Base-by-base conservation (phyloP, 2,797 vertebrate genomes). In the Alosa sapidissima region DNA sequence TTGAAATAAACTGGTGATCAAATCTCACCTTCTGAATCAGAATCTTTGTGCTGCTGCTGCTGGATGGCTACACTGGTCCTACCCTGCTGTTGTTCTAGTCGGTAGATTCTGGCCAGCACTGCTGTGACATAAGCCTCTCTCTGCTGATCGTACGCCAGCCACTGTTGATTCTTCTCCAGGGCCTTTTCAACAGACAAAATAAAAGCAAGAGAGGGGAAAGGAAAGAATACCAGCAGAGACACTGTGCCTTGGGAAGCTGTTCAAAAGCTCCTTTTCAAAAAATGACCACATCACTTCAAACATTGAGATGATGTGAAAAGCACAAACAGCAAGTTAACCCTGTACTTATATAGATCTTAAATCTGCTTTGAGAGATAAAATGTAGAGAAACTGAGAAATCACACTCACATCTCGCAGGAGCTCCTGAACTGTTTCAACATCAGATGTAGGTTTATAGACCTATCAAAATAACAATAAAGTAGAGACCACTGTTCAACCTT, bases 101-200 rank as follows among this genome's bases (percentile, higher is more conserved):
- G 95, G 87, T 91, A 94, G 86, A 97, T 95, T 89, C 94, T 95
- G 89, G 91, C 94, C 92, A 96, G 90, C 87, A 96, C 87, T 58
- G 92, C 94, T 91, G 92, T 95, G 83, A 97, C 94, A 11, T 95
- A 97, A 28, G 89, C 92, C 91, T 98, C 97, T 87, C 97, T 95
- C 90, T 97, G 96, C 93, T 97, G 96, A 93, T 99, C 97, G 87
- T 97, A 97, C 49, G 96, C 92, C 87, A 97, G 94, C 97, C 96
- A 97, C 90, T 97, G 96, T 49, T 95, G 95, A 90, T 97, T 98
- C 90, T 97, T 97, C 91, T 97, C 96, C 90, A 98, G 93, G 86
- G 96, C 97, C 97, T 98, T 86, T 36, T 86, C 83, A 81, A 86
- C 89, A 92, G 86, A 86, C 93, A 89, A 81, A 91, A 88, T 87